phyloP scores from a whole-genome alignment of 2,888 invertebrate genomes.

The Bhutanitis thaidina region DNA sequence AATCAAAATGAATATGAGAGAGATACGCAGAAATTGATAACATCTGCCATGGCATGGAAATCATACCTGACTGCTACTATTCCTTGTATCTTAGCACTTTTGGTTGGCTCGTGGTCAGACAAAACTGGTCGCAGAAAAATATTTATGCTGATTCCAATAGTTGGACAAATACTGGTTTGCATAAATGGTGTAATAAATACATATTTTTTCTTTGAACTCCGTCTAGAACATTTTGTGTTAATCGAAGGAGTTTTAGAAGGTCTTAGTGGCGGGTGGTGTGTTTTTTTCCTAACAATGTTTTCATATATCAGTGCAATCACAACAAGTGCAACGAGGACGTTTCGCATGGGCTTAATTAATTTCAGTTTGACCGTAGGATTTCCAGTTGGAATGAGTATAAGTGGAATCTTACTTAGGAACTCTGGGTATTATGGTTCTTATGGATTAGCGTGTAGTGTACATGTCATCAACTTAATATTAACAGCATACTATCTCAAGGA shows the following conservation, averaged over 20 bases:
- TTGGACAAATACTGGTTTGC: conserved; percentile 85
- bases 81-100: conserved; percentile 87
- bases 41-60: conserved; percentile 88
- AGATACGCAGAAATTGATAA: conserved; percentile 83
- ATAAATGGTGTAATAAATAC: conserved; percentile 87
- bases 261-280: conserved; percentile 89
- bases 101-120: conserved; percentile 88
- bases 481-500: conserved; percentile 84
- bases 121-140: conserved; percentile 83
- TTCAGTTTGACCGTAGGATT: conserved; percentile 91
- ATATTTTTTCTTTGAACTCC: conserved; percentile 85
- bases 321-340: conserved; percentile 86
- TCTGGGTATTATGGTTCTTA: conserved; percentile 90
- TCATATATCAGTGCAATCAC: conserved; percentile 92
- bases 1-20: conserved; percentile 71
- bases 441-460: conserved; percentile 82
- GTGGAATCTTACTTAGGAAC: conserved; percentile 85
- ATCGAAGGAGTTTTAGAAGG: conserved; percentile 88
- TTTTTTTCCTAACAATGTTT: conserved; percentile 89
- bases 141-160: conserved; percentile 85
- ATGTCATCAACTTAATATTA: conserved; percentile 84
- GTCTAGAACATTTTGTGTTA: conserved; percentile 86
- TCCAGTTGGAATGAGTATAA: conserved; percentile 91
- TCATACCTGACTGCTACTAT: conserved; percentile 89
- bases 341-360: conserved; percentile 90